Evolutionary conservation across 2,888 invertebrate genomes (phyloP), one percentile per base, ranked within the genome.

Genomic region (Cabera pusaria): DNA sequence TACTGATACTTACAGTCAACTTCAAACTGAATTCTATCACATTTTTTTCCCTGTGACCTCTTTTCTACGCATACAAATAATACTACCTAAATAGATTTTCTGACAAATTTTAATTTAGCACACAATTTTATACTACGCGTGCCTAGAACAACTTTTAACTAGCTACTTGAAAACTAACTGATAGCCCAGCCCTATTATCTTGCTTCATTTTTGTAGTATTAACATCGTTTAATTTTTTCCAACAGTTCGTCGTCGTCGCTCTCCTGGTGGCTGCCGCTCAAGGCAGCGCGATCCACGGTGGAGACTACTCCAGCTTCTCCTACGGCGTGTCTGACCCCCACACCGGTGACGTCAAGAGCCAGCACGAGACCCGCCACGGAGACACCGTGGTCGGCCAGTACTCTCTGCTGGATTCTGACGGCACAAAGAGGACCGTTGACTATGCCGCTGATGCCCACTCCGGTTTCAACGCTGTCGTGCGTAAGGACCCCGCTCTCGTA

Each of bases 281-380:
- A 12, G 81, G 74, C 61, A 84, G 82, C 62, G 83, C 74, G 8
- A 62, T 79, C 60, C 79, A 80, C 45, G 81, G 82, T 22, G 78
- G 56, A 9, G 77, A 80, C 65, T 82, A 81, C 75, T 73, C 63
- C 59, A 85, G 82, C 72, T 87, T 85, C 76, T 81, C 86, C 3
- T 87, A 87, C 56, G 84, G 84, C 22, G 87, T 87, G 34, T 71
- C 82, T 16, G 87, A 87, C 70, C 87, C 87, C 12, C 78, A 86
- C 72, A 87, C 87, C 64, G 87, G 87, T 20, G 87, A 87, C 54
- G 82, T 84, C 49, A 87, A 87, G 76, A 81, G 78, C 75, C 93
- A 93, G 75, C 90, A 91, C 49, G 93, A 93, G 81, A 90, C 90
- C 41, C 91, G 93, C 43, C 79, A 85, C 48, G 93, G 93, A n/a